phyloP scores from a whole-genome alignment of 2,888 invertebrate species.

The Orthonychiurus folsomi region DNA sequence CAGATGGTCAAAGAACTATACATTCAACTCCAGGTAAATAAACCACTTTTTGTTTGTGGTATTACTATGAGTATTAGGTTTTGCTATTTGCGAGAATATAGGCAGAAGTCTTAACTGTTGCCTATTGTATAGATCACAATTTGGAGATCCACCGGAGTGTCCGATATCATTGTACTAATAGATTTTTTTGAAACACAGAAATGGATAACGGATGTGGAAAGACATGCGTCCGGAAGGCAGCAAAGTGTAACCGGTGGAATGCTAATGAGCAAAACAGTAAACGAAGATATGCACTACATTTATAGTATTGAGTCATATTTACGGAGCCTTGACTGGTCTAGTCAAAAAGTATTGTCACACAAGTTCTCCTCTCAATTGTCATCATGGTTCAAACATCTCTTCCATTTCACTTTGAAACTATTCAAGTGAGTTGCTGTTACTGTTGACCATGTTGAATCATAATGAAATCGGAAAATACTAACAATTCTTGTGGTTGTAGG shows the following conservation, averaged over 20 bases:
- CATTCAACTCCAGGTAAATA: not conserved
- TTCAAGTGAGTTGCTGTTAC: conserved; percentile 10
- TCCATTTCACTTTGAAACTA: no score
- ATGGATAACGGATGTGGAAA: not conserved
- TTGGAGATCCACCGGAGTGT: no score
- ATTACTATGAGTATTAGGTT: not conserved
- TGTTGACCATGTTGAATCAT: not conserved
- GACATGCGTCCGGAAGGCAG: not conserved
- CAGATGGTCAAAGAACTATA: not conserved
- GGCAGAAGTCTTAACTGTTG: no score
- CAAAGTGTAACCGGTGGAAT: no score
- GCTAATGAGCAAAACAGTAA: no score
- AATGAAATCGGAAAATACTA: no score
- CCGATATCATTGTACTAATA: not conserved
- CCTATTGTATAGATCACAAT: no score
- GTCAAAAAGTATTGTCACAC: conserved; percentile 34
- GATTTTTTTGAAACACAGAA: not conserved
- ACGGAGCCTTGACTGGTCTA: conserved; percentile 34
- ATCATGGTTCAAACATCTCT: conserved; percentile 37
- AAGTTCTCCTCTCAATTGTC: conserved; percentile 32
- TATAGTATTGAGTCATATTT: conserved; percentile 39
- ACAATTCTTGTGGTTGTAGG: conserved; percentile 3
- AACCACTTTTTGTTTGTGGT: not conserved
- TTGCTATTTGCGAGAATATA: no score
- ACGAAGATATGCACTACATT: not conserved